These are phyloP conservation scores for Procapra przewalskii DNA, from an alignment of 2,113 vertebrate genomes.

Conservation along the genomic window DNA sequence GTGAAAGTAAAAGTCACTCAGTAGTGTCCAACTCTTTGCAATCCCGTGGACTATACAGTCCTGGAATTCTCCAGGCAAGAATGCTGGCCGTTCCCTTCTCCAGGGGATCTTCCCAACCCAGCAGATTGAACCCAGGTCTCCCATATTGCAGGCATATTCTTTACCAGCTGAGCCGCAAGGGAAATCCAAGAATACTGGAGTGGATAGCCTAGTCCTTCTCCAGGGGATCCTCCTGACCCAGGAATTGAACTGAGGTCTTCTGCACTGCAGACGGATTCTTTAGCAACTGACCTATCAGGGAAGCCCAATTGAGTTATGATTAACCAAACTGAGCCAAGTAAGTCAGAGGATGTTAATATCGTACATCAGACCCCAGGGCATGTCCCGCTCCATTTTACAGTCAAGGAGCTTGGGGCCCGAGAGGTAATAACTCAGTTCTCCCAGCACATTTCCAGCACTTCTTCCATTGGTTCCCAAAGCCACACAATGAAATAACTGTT, in stretches of 20 bases:
- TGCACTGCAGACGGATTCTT: background rate
- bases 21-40: background rate
- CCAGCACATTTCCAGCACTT: background rate
- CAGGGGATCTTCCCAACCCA: background rate
- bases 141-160: background rate
- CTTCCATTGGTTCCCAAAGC: background rate
- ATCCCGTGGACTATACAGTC: background rate
- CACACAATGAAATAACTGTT: background rate
- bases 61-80: background rate
- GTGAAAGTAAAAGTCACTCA: background rate
- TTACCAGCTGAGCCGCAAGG: background rate
- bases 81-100: background rate
- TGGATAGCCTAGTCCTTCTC: background rate
- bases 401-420: background rate
- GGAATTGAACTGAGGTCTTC: background rate
- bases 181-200: background rate
- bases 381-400: background rate
- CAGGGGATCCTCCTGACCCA: background rate
- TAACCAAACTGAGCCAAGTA: background rate
- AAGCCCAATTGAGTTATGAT: background rate
- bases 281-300: background rate
- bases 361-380: background rate
- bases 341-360: background rate
- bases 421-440: background rate
- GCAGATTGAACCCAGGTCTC: background rate